Evolutionary conservation across 35 echinoderm and acorn worm genomes (phyloP).

Genomic region (Patiria miniata): DNA sequence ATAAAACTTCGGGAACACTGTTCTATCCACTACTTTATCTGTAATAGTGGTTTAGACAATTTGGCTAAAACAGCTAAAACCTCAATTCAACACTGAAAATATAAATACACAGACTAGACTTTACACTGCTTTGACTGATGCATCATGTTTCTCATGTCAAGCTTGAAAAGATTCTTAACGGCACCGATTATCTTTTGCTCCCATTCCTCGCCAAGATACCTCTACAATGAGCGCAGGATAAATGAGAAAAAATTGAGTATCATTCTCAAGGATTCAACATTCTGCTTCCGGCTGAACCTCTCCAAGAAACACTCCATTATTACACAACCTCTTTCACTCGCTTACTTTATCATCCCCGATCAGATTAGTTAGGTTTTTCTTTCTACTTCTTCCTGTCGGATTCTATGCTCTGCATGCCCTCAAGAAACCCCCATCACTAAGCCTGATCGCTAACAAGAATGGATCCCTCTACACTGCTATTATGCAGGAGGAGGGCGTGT

Average conservation of each 20-base stretch:
- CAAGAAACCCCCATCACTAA: conserved; percentile 20
- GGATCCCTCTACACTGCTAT: not conserved
- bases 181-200: too few relatives aligned
- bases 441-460: conserved; percentile 9
- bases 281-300: not conserved
- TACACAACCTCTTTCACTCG: not conserved
- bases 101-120: too few relatives aligned
- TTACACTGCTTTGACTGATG: too few relatives aligned
- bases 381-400: not conserved
- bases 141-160: too few relatives aligned
- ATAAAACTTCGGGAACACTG: too few relatives aligned
- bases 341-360: not conserved
- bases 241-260: conserved; percentile 15
- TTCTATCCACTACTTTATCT: too few relatives aligned
- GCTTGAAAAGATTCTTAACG: too few relatives aligned
- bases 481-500: conserved; percentile 13
- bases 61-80: too few relatives aligned
- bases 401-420: not conserved
- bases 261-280: not conserved
- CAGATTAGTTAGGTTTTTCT: not conserved
- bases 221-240: too few relatives aligned
- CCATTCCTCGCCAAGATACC: too few relatives aligned
- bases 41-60: too few relatives aligned
- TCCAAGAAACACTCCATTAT: not conserved
- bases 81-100: too few relatives aligned